Conservation (phyloP, 2,797 vertebrate species). For the Coluber constrictor region DNA sequence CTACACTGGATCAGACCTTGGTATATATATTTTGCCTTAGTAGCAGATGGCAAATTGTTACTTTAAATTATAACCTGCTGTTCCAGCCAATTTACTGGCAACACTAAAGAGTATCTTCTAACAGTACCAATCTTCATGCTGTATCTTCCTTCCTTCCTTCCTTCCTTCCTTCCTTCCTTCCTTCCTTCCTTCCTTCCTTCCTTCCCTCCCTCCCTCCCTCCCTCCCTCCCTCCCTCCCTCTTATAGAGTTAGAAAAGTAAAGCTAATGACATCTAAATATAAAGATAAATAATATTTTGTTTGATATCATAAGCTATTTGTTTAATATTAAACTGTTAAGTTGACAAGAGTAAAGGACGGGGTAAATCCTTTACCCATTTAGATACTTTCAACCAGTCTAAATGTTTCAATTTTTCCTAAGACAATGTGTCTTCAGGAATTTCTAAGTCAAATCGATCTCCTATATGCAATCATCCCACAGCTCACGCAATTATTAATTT, state of each 20-base stretch:
- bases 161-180: neutral
- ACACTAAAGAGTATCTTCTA: neutral
- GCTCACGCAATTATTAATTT: neutral
- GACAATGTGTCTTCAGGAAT: neutral
- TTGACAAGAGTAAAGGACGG: neutral
- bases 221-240: too few species aligned
- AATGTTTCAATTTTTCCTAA: neutral
- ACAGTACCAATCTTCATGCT: slow-evolving; percentile 1
- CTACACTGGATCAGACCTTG: neutral
- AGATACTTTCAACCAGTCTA: neutral
- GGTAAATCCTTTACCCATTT: neutral
- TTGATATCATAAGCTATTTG: neutral
- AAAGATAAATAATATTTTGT: neutral
- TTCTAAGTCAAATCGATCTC: neutral
- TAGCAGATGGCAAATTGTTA: slow-evolving; percentile 20
- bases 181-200: too few species aligned
- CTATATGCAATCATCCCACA: neutral
- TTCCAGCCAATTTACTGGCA: slow-evolving; percentile 4
- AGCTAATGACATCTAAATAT: neutral
- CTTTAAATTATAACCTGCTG: slow-evolving; percentile 7
- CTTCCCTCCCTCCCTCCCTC: too few species aligned
- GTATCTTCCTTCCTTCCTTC: neutral
- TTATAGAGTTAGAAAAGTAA: neutral
- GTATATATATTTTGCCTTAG: neutral
- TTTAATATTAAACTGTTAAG: neutral